These are phyloP conservation scores for Promerops cafer DNA, from an alignment of 2,113 vertebrate species.

Conservation along the genomic window DNA sequence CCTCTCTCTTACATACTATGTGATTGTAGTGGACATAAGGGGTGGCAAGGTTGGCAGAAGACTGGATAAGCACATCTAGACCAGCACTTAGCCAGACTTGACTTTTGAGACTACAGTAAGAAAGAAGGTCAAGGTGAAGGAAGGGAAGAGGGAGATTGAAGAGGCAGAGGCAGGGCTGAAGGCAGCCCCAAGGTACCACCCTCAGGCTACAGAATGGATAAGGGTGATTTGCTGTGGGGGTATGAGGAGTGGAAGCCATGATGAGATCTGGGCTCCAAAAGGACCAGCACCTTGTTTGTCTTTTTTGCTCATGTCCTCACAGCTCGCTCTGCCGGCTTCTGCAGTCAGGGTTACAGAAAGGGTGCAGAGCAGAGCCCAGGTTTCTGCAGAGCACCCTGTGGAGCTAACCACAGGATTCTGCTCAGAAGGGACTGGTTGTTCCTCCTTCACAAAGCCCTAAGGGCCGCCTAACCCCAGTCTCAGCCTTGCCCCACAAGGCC, in stretches of 20 bases:
- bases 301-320: background rate
- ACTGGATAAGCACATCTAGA: background rate
- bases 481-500: fast-evolving
- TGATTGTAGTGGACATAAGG: background rate
- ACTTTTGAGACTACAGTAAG: background rate
- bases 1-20: background rate
- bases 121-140: background rate
- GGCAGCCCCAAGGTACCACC: background rate
- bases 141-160: background rate
- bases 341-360: background rate
- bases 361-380: background rate
- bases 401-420: background rate
- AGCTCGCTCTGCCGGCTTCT: background rate
- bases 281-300: background rate
- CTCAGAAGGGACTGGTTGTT: background rate
- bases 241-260: background rate
- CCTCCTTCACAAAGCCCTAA: fast-evolving
- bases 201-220: background rate
- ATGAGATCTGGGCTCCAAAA: background rate
- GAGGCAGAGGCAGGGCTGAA: background rate
- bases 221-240: background rate
- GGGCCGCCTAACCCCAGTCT: background rate
- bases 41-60: background rate
- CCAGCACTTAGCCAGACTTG: background rate
- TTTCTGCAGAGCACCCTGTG: background rate